Percentiles rank a stretch among this genome's conserved stretches.
phyloP scores from a whole-genome alignment of 2,888 invertebrate genomes.

The Calliopum simillimum region DNA sequence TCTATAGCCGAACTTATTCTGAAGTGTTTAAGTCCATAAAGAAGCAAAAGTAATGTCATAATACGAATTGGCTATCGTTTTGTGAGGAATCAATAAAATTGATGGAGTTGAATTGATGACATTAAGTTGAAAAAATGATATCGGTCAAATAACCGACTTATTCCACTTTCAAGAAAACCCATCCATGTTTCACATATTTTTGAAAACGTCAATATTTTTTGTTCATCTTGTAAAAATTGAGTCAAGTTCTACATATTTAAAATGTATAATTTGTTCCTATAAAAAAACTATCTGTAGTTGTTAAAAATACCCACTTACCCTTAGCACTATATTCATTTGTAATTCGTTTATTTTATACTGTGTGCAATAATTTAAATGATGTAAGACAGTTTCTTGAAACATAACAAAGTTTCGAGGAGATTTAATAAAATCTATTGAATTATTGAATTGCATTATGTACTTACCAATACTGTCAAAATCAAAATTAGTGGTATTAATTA shows the following conservation, averaged over 20 bases:
- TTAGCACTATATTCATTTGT: slow-evolving; percentile 58
- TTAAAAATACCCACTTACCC: slow-evolving; percentile 48
- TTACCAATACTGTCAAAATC: slow-evolving; percentile 66
- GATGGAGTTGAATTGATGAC: too few species aligned
- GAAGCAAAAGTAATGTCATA: too few species aligned
- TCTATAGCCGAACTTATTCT: too few species aligned
- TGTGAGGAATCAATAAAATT: too few species aligned
- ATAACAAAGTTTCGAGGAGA: neutral
- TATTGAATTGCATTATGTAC: neutral
- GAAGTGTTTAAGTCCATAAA: too few species aligned
- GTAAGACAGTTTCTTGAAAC: slow-evolving; percentile 71
- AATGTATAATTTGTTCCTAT: slow-evolving; percentile 34
- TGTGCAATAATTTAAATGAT: slow-evolving; percentile 69
- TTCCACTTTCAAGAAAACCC: too few species aligned
- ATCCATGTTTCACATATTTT: too few species aligned
- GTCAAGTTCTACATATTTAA: slow-evolving; percentile 69
- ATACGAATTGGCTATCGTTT: too few species aligned
- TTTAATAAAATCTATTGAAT: neutral
- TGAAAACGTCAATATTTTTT: too few species aligned
- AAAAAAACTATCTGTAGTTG: neutral
- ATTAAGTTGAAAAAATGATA: too few species aligned
- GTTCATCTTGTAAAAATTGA: too few species aligned
- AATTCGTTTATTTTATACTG: slow-evolving; percentile 63
- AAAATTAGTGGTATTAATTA: slow-evolving; percentile 63
- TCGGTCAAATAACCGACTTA: too few species aligned